These are phyloP conservation scores for Etheostoma nigrum DNA, from an alignment of 2,797 vertebrate species.

Conservation along the genomic window DNA sequence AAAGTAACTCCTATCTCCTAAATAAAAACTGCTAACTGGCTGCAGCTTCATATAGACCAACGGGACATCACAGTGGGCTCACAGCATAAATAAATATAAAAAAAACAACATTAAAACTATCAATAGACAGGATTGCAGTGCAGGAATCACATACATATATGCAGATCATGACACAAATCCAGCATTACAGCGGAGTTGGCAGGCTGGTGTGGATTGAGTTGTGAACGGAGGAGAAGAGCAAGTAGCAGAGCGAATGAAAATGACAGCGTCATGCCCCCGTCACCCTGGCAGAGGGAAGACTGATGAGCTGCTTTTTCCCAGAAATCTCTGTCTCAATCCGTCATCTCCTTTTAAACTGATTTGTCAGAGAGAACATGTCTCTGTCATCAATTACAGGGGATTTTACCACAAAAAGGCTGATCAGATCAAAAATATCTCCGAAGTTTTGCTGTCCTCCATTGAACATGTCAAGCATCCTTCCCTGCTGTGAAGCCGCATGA, in stretches of 20 bases:
- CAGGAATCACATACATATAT: conserved; percentile 1
- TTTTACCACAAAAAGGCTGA: conserved; percentile 70
- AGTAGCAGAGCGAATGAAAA: conserved; percentile 64
- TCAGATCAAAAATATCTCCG: conserved; percentile 62
- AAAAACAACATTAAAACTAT: too few species aligned
- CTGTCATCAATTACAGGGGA: conserved; percentile 68
- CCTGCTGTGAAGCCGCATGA: conserved; percentile 54
- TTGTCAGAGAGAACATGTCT: conserved; percentile 62
- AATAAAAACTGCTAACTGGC: background rate
- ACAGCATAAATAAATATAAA: background rate
- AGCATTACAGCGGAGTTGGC: conserved; percentile 16
- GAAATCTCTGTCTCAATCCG: conserved; percentile 57
- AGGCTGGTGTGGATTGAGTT: conserved; percentile 50
- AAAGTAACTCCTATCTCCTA: too few species aligned
- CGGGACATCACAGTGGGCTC: background rate
- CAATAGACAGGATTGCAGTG: background rate
- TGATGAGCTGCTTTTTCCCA: conserved; percentile 59
- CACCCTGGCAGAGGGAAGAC: conserved; percentile 56
- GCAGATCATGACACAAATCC: conserved; percentile 26
- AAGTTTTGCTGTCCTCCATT: conserved; percentile 54
- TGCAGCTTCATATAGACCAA: background rate
- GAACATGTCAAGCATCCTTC: conserved; percentile 50
- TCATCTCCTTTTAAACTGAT: conserved; percentile 72
- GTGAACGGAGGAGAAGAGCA: conserved; percentile 46
- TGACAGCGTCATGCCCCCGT: conserved; percentile 65